Conservation (phyloP, 2,888 invertebrate genomes). For the Dendrolimus pini region DNA sequence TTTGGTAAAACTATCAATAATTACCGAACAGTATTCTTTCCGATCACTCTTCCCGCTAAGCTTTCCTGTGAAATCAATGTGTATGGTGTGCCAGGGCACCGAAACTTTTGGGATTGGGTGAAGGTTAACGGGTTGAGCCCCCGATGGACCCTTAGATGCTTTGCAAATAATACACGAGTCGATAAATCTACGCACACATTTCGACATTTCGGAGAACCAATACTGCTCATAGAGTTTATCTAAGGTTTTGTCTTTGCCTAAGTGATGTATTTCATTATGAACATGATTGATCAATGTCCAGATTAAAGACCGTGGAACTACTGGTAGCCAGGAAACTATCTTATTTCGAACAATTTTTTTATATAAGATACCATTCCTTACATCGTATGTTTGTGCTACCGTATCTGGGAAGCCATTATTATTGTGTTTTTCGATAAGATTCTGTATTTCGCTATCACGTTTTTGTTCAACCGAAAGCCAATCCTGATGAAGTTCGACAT, state of each 20-base stretch:
- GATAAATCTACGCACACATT: conserved; percentile 15
- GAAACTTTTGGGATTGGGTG: conserved; percentile 17
- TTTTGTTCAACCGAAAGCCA: conserved; percentile 27
- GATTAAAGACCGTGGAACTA: conserved; percentile 16
- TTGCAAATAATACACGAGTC: conserved; percentile 19
- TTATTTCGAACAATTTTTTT: conserved; percentile 19
- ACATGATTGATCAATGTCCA: conserved; percentile 22
- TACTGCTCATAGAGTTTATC: conserved; percentile 21
- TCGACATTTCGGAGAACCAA: conserved; percentile 23
- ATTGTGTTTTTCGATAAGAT: conserved; percentile 11
- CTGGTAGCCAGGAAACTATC: conserved; percentile 15
- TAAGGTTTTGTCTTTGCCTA: conserved; percentile 22
- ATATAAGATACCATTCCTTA: conserved; percentile 16
- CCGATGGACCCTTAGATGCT: conserved; percentile 16
- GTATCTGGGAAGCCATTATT: conserved; percentile 4
- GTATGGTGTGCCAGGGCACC: conserved; percentile 23
- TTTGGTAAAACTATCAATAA: conserved; percentile 23
- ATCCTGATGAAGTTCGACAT: conserved; percentile 13
- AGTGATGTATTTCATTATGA: conserved; percentile 17
- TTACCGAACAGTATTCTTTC: conserved; percentile 22
- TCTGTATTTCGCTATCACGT: conserved; percentile 16
- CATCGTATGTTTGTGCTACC: conserved; percentile 18
- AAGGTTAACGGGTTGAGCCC: conserved; percentile 13
- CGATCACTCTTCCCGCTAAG: conserved; percentile 23
- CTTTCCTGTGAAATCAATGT: conserved; percentile 23